Evolutionary conservation across 2,797 vertebrate genomes (phyloP).

Genomic region (Coilia nasus): DNA sequence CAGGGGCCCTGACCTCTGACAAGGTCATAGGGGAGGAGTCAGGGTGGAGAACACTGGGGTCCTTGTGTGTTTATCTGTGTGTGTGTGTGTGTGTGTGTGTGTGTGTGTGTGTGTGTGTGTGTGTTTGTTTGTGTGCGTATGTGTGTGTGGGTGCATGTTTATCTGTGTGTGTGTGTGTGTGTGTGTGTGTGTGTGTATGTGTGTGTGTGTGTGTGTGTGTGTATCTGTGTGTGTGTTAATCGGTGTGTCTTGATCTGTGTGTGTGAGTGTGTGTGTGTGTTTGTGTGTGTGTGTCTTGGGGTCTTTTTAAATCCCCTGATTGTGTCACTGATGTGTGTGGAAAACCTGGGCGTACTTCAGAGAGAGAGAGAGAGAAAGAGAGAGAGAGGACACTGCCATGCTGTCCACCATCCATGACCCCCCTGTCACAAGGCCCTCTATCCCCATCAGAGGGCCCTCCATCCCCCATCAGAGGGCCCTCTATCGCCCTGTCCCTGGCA

Average conservation of each 20-base stretch:
- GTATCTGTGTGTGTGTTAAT: neutral
- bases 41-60: neutral
- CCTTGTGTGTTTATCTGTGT: slow-evolving; percentile 9
- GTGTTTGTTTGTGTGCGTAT: neutral
- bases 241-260: neutral
- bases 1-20: neutral
- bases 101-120: neutral
- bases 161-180: neutral
- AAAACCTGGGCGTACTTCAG: neutral
- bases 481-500: no score
- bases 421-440: neutral
- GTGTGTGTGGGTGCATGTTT: no score
- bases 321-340: neutral
- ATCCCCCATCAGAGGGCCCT: neutral
- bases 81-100: slow-evolving; percentile 23
- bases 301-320: neutral
- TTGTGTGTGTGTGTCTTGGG: neutral
- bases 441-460: neutral
- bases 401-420: neutral
- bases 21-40: neutral
- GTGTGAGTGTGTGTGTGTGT: slow-evolving; percentile 14
- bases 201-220: neutral
- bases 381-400: neutral
- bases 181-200: neutral
- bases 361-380: neutral